Conservation (phyloP, 2,888 invertebrate genomes). For the Noctua pronuba region DNA sequence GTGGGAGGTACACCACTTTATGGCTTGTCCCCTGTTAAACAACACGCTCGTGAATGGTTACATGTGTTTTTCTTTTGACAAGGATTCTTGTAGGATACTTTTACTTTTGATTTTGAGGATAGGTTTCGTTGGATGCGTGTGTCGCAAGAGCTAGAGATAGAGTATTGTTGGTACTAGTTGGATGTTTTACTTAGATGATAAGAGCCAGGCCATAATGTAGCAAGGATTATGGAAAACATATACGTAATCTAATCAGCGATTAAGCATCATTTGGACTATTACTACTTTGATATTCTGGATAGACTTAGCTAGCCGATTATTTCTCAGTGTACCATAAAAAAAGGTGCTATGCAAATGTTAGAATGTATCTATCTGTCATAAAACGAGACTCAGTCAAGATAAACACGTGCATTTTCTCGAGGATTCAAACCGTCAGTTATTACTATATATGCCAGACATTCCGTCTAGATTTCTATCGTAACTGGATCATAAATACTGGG, state of each 20-base stretch:
- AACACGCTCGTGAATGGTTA: conserved; percentile 41
- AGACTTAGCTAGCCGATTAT: not conserved
- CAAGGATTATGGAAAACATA: not conserved
- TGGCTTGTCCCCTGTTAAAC: conserved; percentile 50
- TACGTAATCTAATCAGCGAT: not conserved
- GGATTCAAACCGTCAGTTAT: conserved; percentile 9
- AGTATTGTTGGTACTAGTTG: not conserved
- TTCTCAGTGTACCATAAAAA: not conserved
- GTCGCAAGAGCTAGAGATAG: conserved; percentile 1
- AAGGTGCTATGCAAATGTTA: not conserved
- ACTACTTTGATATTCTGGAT: not conserved
- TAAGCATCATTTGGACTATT: not conserved
- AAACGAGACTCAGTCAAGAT: conserved; percentile 10
- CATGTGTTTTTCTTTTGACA: conserved; percentile 43
- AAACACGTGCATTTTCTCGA: conserved; percentile 11
- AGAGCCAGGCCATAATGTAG: not conserved
- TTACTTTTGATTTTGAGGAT: conserved; percentile 37
- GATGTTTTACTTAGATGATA: not conserved
- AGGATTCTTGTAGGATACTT: conserved; percentile 23
- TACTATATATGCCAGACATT: conserved; percentile 20
- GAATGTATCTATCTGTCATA: not conserved
- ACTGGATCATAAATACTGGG: conserved; percentile 22
- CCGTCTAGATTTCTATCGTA: conserved; percentile 40
- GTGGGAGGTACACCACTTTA: conserved; percentile 59
- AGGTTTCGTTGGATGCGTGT: not conserved